phyloP scores from a whole-genome alignment of 1,140 invertebrate genomes.

The Chironomus tepperi region DNA sequence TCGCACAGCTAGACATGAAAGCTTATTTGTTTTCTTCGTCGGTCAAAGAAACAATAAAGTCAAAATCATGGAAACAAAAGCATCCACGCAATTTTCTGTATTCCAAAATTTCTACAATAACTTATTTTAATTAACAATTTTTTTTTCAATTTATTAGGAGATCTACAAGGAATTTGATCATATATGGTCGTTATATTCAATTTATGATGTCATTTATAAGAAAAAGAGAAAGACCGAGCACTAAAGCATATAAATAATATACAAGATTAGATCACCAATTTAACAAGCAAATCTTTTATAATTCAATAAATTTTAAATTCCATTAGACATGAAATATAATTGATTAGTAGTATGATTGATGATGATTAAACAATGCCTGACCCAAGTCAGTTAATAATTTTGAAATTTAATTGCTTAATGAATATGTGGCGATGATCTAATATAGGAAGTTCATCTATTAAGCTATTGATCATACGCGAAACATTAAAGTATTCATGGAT shows the following conservation, averaged over 20 bases:
- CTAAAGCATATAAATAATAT: neutral
- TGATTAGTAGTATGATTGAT: neutral
- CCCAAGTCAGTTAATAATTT: neutral
- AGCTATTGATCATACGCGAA: neutral
- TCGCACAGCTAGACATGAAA: no score
- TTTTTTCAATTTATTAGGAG: no score
- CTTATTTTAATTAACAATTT: no score
- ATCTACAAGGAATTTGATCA: no score
- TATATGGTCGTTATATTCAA: no score
- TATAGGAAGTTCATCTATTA: neutral
- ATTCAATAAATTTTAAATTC: neutral
- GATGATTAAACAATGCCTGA: neutral
- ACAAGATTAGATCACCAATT: neutral
- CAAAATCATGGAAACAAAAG: no score
- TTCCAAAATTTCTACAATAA: no score
- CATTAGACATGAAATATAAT: neutral
- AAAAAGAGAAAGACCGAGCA: neutral
- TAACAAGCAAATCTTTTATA: neutral
- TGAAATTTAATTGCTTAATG: neutral
- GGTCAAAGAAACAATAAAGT: no score
- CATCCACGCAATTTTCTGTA: no score
- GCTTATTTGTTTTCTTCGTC: no score
- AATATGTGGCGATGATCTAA: conserved; percentile 8
- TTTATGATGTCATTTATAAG: no score
- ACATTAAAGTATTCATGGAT: neutral